Base-by-base conservation (phyloP, 2,113 vertebrate genomes). In the Toxotes jaculatrix region DNA sequence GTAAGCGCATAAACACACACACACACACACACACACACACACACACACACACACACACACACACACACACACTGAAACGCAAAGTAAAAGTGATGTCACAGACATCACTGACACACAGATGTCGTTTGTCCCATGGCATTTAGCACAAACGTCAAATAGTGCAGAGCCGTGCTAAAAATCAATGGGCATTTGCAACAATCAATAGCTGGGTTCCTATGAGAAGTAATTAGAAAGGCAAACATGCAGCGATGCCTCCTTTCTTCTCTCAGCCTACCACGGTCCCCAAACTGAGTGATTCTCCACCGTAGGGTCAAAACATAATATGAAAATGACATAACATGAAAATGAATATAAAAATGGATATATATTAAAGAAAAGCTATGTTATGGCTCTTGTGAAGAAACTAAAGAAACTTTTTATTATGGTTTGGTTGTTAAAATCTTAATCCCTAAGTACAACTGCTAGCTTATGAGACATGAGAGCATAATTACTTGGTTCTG, bases 211-310 rank as follows among this genome's bases (percentile, higher is more conserved):
- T 89, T 93, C 90, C 91, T 87, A 89, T 90, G 89, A 94, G 90
- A 87, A 89, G 92, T 92, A 90, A 93, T 93, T 93, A 93, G 85
- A 90, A 90, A 92, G 88, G 88, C 86, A 93, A 90, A 90, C 87
- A 89, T 70, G 83, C 70, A 57, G 73, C 21, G 7, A 56, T 12
- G 12, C 71, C 42, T 88, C 57, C 79, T 78, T 75, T 57, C 60
- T 80, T 66, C 53, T 62, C 38, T 68, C 68, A 42, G 79, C 45
- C 55, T 38, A 71, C 57, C 45, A 36, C 65, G 77, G 73, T 61
- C 17, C 56, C 23, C 7, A 23, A 55, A 42, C 72, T 49, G 51
- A 83, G 74, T 47, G 69, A 66, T 53, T 75, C 45, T 67, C 16
- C 74, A 72, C 51, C 51, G 9, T 11, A 49, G 36, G 38, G 69